Percentiles rank a stretch among this genome's conserved stretches.
Evolutionary conservation across 2,888 invertebrate species (phyloP).

Genomic region (Cheilosia scutellata): DNA sequence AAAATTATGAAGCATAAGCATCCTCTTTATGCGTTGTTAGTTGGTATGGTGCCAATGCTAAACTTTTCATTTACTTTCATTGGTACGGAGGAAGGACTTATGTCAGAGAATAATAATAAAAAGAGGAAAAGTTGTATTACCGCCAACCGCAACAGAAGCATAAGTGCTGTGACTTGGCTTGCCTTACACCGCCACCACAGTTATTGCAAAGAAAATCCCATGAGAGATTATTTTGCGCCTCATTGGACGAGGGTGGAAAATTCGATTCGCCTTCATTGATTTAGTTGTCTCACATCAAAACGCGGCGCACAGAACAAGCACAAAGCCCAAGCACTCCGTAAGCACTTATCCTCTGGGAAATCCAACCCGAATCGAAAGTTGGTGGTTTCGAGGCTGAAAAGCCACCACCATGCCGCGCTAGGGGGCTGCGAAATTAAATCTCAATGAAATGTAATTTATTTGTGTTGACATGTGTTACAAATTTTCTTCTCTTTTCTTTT

Average conservation of each 20-base stretch:
- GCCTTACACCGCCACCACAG: background rate
- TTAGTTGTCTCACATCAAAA: conserved; percentile 70
- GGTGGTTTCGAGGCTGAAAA: conserved; percentile 74
- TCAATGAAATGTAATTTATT: conserved; percentile 78
- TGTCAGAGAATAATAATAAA: conserved; percentile 56
- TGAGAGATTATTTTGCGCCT: conserved; percentile 72
- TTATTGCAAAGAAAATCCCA: conserved; percentile 56
- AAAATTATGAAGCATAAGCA: conserved; percentile 46
- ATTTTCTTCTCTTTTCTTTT: conserved; percentile 70
- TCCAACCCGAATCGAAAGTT: conserved; percentile 74
- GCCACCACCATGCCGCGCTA: conserved; percentile 57
- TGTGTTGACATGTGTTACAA: conserved; percentile 79
- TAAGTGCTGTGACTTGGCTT: conserved; percentile 54
- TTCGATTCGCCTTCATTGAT: conserved; percentile 76
- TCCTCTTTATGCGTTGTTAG: conserved; percentile 14
- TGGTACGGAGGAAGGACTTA: conserved; percentile 34
- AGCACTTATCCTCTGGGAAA: conserved; percentile 76
- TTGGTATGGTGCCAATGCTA: conserved; percentile 11
- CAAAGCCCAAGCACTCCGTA: conserved; percentile 35
- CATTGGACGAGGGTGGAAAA: conserved; percentile 74
- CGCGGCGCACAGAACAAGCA: conserved; percentile 10
- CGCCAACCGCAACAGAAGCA: conserved; percentile 73
- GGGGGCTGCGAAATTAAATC: conserved; percentile 75
- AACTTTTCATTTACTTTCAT: conserved; percentile 35
- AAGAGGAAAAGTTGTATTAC: conserved; percentile 56